Conservation (phyloP, 1,140 invertebrate species). For the Neocloeon triangulifer region DNA sequence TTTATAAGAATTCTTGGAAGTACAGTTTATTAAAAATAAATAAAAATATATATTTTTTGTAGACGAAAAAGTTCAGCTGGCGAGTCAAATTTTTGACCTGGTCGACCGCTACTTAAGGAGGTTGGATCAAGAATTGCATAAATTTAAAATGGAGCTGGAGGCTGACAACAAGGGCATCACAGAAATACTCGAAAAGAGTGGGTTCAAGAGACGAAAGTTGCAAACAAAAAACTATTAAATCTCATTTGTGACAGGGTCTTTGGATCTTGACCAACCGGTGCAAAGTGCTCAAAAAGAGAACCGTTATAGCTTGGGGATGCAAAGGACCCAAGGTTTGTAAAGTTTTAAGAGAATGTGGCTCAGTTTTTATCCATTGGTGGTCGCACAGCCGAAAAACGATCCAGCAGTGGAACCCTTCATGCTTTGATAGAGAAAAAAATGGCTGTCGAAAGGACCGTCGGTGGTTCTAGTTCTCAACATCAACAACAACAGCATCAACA, state of each 20-base stretch:
- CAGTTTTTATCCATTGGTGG: no score
- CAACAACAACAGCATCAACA: not conserved
- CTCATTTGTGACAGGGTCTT: constrained; percentile 26
- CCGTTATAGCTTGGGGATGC: constrained; percentile 25
- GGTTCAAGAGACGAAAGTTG: not conserved
- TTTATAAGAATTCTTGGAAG: no score
- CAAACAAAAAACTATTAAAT: not conserved
- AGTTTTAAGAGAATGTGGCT: no score
- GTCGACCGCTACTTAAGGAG: constrained; percentile 80
- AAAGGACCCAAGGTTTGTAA: no score
- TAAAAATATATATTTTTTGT: constrained; percentile 8
- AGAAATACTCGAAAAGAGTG: constrained; percentile 73
- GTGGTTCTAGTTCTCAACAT: constrained; percentile 10
- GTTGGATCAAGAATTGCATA: constrained; percentile 83
- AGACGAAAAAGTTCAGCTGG: constrained; percentile 61
- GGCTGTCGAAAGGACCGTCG: no score
- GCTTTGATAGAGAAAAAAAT: no score
- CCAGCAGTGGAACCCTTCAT: no score
- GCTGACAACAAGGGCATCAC: constrained; percentile 96
- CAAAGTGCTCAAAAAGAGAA: constrained; percentile 33
- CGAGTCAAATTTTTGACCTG: constrained; percentile 84
- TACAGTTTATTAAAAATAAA: no score
- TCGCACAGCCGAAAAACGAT: no score
- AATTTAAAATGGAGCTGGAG: constrained; percentile 97
- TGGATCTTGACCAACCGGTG: constrained; percentile 46